Evolutionary conservation across 2,113 vertebrate genomes (phyloP), one percentile per base, ranked within the genome.

Genomic region (Actenoides lindsayi): DNA sequence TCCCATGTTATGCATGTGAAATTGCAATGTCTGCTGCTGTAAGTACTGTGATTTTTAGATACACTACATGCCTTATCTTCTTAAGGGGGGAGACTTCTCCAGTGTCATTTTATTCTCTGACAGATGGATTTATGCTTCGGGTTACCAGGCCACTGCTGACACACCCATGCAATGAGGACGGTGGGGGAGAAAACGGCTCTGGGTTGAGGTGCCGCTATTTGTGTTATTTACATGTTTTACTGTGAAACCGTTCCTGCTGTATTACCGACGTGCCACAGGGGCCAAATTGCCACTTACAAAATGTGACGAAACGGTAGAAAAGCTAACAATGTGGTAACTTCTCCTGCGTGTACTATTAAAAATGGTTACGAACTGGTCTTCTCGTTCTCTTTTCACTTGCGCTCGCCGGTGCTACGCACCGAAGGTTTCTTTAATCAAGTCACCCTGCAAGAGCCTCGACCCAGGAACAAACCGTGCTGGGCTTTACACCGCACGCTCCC

Each of bases 401-500:
- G 1, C 42, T 15, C 39, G 5, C 69, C 6, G 0, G 42, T 78
- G 35, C 4, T 3, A 5, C 0, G 3, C 5, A 1, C 1, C 6
- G 4, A 3, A 20, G 18, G 5, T 4, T 63, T 31, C 42, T 33
- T 56, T 11, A 42, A 21, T 30, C 39, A 31, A n/a, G 10, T 5
- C 24, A 19, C 25, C 25, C 2, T 23, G 8, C 39, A 60, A 74
- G 54, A 3, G 1, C n/a, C n/a, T 25, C 63, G 9, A 15, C 62
- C 21, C 41, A 9, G 30, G 5, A 41, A 27, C 8, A 50, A 9
- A 10, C 20, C 0, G 51, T 16, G 51, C 27, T 7, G 51, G 16
- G 51, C 51, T 8, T 28, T 53, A 16, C 25, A 27, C 13, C 24
- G 25, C 21, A 25, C 8, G 19, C 21, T 27, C 25, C 25, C 5